A percentile compares a stretch with the other conserved stretches of the same genome.
Conservation (phyloP, 2,113 vertebrate species). For the Macquaria australasica region DNA sequence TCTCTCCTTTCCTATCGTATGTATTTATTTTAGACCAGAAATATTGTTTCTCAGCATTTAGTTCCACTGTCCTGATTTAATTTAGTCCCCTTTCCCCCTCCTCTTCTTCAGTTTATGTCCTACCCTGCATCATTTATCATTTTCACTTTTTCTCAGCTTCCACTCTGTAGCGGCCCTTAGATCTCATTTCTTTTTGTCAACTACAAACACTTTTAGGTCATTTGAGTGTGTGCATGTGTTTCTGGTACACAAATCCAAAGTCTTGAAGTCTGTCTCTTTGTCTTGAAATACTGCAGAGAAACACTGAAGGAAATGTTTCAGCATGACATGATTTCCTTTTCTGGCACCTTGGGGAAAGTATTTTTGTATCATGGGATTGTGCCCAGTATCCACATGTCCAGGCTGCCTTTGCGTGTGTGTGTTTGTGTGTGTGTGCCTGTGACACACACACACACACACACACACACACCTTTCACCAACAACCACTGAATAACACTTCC, state of each 20-base stretch:
- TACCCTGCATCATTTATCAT: not conserved
- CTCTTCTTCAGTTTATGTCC: not conserved
- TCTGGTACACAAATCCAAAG: not conserved
- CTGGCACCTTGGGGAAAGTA: not conserved
- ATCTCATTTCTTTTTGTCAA: not conserved
- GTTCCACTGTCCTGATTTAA: not conserved
- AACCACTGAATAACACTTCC: slow-evolving; percentile 22
- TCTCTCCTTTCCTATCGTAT: not conserved
- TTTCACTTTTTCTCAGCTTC: not conserved
- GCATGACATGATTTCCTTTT: slow-evolving; percentile 10
- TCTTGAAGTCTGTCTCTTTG: not conserved
- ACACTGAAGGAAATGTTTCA: not conserved
- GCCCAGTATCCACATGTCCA: slow-evolving; percentile 5
- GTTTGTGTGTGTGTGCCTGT: slow-evolving; percentile 6
- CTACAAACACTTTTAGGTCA: not conserved
- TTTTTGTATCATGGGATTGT: slow-evolving; percentile 24
- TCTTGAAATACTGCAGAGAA: not conserved
- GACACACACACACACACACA: slow-evolving; percentile 7
- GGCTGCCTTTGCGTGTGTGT: slow-evolving; percentile 21
- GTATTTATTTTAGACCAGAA: not conserved
- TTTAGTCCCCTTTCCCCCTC: not conserved
- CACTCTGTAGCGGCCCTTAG: not conserved
- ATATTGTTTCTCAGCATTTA: not conserved
- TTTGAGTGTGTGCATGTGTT: not conserved
- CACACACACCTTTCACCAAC: not conserved